Conservation (phyloP, 2,888 invertebrate genomes). For the Chymomyza fuscimana region DNA sequence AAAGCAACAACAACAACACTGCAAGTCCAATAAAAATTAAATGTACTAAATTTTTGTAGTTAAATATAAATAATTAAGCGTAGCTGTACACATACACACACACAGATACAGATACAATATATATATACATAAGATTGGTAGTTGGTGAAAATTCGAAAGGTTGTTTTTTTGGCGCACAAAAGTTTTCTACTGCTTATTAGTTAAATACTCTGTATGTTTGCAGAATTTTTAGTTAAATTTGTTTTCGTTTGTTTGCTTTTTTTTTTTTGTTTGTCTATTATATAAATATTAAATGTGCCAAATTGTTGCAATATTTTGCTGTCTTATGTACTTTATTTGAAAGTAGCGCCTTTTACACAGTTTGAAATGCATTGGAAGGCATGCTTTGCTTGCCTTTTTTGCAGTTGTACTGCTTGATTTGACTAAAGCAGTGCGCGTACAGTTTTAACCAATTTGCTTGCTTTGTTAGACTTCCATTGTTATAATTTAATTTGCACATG, state of each 20-base stretch:
- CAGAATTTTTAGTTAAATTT: constrained; percentile 10
- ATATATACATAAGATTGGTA: constrained; percentile 8
- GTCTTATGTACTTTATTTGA: constrained; percentile 5
- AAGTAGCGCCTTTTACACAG: constrained; percentile 33
- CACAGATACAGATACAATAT: constrained; percentile 25
- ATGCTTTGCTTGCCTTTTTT: not conserved
- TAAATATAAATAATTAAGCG: constrained; percentile 57
- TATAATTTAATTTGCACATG: constrained; percentile 15
- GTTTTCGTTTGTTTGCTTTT: constrained; percentile 23
- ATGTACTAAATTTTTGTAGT: constrained; percentile 64
- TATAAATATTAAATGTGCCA: constrained; percentile 25
- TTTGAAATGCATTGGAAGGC: constrained; percentile 25
- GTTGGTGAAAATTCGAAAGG: constrained; percentile 25
- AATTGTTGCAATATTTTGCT: constrained; percentile 4
- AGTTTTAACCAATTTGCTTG: not conserved
- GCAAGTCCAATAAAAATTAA: constrained; percentile 60
- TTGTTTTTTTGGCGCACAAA: constrained; percentile 11
- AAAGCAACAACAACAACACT: constrained; percentile 33
- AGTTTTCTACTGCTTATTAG: constrained; percentile 16
- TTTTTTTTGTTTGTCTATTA: not conserved
- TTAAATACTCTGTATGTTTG: constrained; percentile 21
- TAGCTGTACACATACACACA: constrained; percentile 49
- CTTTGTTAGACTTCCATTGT: not conserved
- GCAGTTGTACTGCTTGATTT: not conserved
- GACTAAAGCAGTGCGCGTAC: too few relatives aligned